Conservation (phyloP, 2,888 invertebrate species). For the Drosophila monieri region DNA sequence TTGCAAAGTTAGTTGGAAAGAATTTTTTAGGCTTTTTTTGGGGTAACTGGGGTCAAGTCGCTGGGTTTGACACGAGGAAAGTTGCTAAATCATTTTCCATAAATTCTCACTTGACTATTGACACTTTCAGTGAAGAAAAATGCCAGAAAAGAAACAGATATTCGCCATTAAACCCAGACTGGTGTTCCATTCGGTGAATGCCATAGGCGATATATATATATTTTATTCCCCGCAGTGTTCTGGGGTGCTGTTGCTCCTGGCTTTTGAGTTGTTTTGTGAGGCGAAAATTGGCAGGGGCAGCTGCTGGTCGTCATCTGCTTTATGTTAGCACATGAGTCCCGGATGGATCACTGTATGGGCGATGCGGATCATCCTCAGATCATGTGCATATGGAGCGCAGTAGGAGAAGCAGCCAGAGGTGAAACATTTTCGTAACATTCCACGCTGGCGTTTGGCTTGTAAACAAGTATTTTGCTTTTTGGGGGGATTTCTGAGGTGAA, state of each 20-base stretch:
- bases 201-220: neutral
- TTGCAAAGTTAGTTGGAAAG: no score
- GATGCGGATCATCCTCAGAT: constrained; percentile 48
- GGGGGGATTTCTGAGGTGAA: constrained; percentile 23
- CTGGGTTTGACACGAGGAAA: no score
- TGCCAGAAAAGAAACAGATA: neutral
- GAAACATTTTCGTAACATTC: constrained; percentile 65
- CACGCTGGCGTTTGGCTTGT: constrained; percentile 63
- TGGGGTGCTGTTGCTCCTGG: neutral
- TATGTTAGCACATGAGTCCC: constrained; percentile 70
- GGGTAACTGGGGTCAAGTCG: no score
- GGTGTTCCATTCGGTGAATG: neutral
- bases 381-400: constrained; percentile 73
- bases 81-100: neutral
- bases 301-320: constrained; percentile 72
- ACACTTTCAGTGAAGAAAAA: neutral
- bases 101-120: neutral
- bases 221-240: neutral
- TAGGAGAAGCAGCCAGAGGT: constrained; percentile 23
- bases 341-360: constrained; percentile 8
- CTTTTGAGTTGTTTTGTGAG: constrained; percentile 15
- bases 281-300: constrained; percentile 69
- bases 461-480: constrained; percentile 55
- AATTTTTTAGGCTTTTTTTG: no score
- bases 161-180: neutral